Conservation (phyloP, 2,797 vertebrate species). For the Onychomys arenicola region DNA sequence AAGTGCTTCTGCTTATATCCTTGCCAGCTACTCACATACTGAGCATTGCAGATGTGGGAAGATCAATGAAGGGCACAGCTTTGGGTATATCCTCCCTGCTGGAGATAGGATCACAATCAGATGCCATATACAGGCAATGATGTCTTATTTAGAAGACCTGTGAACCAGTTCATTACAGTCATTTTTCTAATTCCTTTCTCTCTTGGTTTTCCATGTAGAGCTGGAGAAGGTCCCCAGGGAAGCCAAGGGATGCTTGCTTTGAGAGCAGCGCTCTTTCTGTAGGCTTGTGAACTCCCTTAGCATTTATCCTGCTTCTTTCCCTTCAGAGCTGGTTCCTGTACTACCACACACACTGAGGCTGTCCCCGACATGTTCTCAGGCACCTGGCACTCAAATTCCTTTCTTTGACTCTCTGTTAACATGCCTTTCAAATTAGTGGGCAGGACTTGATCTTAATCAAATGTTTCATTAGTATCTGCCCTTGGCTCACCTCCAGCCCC, state of each 20-base stretch:
- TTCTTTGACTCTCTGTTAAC: constrained; percentile 81
- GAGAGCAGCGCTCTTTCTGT: background rate
- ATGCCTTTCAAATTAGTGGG: constrained; percentile 79
- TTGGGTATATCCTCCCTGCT: background rate
- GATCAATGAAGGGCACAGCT: background rate
- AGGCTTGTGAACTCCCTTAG: constrained; percentile 10
- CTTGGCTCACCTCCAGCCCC: constrained; percentile 47
- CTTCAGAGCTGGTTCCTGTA: background rate
- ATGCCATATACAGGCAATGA: background rate
- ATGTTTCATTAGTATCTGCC: constrained; percentile 75
- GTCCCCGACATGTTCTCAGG: constrained; percentile 82
- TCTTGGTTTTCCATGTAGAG: background rate
- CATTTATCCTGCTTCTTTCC: constrained; percentile 37
- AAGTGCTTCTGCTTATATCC: background rate
- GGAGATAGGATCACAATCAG: background rate
- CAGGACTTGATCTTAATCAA: constrained; percentile 78
- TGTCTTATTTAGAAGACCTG: constrained; percentile 23
- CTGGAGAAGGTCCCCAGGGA: background rate
- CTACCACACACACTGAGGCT: constrained; percentile 67
- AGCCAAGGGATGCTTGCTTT: background rate
- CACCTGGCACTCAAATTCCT: constrained; percentile 78
- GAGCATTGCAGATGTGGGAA: background rate
- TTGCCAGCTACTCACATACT: background rate
- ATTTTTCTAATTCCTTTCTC: constrained; percentile 57
- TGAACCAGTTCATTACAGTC: constrained; percentile 29